These are phyloP conservation scores for Cenopis cana DNA, from an alignment of 2,888 invertebrate genomes.

Conservation along the genomic window DNA sequence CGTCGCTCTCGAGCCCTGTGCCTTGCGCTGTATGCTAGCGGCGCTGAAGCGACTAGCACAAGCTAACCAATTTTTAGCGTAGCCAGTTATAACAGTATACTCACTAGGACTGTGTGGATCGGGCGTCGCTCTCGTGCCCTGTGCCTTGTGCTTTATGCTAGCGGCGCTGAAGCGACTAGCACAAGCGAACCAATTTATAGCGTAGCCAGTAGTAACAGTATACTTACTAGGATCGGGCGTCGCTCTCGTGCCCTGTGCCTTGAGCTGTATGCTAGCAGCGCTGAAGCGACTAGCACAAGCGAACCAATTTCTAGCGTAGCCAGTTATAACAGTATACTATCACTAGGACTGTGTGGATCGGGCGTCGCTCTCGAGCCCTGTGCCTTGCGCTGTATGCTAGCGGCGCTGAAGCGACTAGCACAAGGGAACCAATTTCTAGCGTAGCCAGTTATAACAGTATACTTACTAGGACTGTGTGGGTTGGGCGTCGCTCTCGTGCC, in stretches of 20 bases:
- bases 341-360: constrained; percentile 66
- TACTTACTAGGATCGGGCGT: constrained; percentile 48
- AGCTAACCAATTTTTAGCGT: constrained; percentile 74
- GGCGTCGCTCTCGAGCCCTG: constrained; percentile 50
- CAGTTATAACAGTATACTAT: constrained; percentile 56
- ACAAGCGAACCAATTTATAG: constrained; percentile 73
- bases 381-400: constrained; percentile 67
- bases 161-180: constrained; percentile 67
- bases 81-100: constrained; percentile 60
- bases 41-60: constrained; percentile 67
- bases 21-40: constrained; percentile 69
- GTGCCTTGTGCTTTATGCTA: constrained; percentile 66
- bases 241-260: constrained; percentile 53
- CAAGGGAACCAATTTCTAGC: constrained; percentile 70
- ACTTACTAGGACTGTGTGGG: constrained; percentile 68
- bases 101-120: constrained; percentile 67
- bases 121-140: constrained; percentile 50
- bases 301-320: constrained; percentile 77
- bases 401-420: constrained; percentile 69
- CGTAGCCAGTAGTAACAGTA: constrained; percentile 62
- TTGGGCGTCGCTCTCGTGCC: constrained; percentile 48
- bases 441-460: constrained; percentile 64
- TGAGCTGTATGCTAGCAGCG: constrained; percentile 70
- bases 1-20: constrained; percentile 51
- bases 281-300: constrained; percentile 67